Base-by-base conservation (phyloP, 2,888 invertebrate species). In the Helicoverpa assulta region DNA sequence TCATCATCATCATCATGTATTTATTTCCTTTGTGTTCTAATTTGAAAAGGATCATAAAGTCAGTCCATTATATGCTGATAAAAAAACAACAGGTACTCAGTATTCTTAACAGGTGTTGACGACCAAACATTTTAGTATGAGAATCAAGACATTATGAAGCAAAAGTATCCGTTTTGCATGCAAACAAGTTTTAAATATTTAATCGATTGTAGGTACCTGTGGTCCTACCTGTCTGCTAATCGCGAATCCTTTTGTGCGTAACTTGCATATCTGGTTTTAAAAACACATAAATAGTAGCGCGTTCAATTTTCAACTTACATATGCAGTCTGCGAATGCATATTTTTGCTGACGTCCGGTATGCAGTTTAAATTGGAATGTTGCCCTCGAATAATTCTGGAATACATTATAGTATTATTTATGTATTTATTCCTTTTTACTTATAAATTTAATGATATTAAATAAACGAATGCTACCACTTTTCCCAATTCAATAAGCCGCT, bases 171-270 rank as follows among this genome's bases (percentile, higher is more conserved):
- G 67, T 63, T 68, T 70, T 67, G 78, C 68, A 80, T 80, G 70
- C 67, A 70, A 77, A 81, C 73, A 58, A 64, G 77, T 77, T 78
- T 80, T 64, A 68, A 71, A 78, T 64, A 69, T 66, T 80, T 26
- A 72, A 68, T 80, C 65, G 67, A 66, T 72, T 55, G 29, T 26
- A 26, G 26, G 26, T 69, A 66, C 53, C 53, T 59, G 18, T 10
- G 21, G 12, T 29, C 70, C 51, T 74, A 67, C 62, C 67, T 81
- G 81, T 63, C 66, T 47, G 65, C 43, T 73, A 60, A 70, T 77
- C 57, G 33, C 52, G 52, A 59, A 66, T 67, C 51, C 55, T 71
- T 71, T 67, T 67, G 69, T 67, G 51, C 59, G 76, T 80, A 63
- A 56, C 62, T 43, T 66, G 76, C 61, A 56, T 47, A 60, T 59